Conservation (phyloP, 2,888 invertebrate genomes). For the Branchellion lobata region DNA sequence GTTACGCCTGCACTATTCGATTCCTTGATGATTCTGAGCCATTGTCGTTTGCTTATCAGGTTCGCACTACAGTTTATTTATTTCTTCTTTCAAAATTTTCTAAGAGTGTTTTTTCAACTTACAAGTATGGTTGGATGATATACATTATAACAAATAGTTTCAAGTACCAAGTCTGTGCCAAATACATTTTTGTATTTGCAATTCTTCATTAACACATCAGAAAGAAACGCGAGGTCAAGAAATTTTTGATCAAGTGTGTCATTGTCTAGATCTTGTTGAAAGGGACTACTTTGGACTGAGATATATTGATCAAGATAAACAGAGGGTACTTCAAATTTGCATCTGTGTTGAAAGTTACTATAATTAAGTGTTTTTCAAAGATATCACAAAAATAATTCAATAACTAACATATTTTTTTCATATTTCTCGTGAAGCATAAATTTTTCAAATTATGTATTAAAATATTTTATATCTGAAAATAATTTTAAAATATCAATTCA, state of each 20-base stretch:
- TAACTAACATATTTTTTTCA: too few relatives aligned
- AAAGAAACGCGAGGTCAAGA: constrained; percentile 85
- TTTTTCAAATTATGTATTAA: not conserved
- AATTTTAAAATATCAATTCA: constrained; percentile 60
- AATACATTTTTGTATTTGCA: too few relatives aligned
- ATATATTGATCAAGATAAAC: constrained; percentile 86
- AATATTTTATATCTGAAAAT: not conserved
- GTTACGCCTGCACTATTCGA: constrained; percentile 59
- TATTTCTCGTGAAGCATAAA: too few relatives aligned
- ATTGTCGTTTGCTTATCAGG: constrained; percentile 59
- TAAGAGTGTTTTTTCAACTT: not conserved
- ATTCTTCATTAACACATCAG: too few relatives aligned
- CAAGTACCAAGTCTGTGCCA: too few relatives aligned
- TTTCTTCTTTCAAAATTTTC: not conserved
- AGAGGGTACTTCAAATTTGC: constrained; percentile 77
- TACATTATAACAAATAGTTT: too few relatives aligned
- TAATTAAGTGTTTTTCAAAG: too few relatives aligned
- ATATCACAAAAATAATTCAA: too few relatives aligned
- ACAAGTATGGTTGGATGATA: not conserved
- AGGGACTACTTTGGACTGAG: constrained; percentile 94
- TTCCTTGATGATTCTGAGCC: constrained; percentile 62
- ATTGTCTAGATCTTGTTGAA: constrained; percentile 87
- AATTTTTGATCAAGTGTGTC: constrained; percentile 84
- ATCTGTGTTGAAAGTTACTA: too few relatives aligned
- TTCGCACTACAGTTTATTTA: constrained; percentile 44